Percentiles rank a stretch among this genome's conserved stretches.
phyloP scores from a whole-genome alignment of 2,113 vertebrate genomes.

The Marcusenius ussheri region DNA sequence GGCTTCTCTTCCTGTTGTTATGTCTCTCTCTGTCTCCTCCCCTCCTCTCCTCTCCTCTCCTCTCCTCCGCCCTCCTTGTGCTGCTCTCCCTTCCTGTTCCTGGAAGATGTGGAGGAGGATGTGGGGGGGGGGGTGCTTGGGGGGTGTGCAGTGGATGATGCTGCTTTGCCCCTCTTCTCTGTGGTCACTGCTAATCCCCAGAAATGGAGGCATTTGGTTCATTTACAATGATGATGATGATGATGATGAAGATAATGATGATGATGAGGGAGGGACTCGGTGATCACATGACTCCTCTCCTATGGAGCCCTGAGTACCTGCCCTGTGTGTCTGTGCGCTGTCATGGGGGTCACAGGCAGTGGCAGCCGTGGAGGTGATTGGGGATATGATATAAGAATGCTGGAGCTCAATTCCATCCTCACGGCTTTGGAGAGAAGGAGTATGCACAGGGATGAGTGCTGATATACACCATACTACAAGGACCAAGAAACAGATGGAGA shows the following conservation, averaged over 20 bases:
- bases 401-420: not conserved
- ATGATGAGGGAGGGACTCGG: slow-evolving; percentile 34
- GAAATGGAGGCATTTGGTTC: slow-evolving; percentile 85
- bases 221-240: slow-evolving; percentile 64
- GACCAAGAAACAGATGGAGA: not conserved
- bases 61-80: slow-evolving; percentile 52
- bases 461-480: not conserved
- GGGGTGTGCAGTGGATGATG: slow-evolving; percentile 66
- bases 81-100: slow-evolving; percentile 52
- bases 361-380: not conserved
- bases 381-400: not conserved
- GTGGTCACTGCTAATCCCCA: slow-evolving; percentile 81
- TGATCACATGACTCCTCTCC: not conserved
- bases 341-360: not conserved
- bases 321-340: not conserved
- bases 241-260: slow-evolving; percentile 24
- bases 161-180: slow-evolving; percentile 73
- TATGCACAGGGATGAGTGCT: not conserved
- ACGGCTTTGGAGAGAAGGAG: not conserved
- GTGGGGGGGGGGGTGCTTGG: slow-evolving; percentile 64
- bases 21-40: slow-evolving; percentile 48
- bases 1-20: slow-evolving; percentile 51
- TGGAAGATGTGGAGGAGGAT: slow-evolving; percentile 66
- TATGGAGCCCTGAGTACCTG: not conserved
- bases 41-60: slow-evolving; percentile 50